Evolutionary conservation across 2,113 vertebrate genomes (phyloP), one percentile per base, ranked within the genome.

Genomic region (Aptenodytes patagonicus): DNA sequence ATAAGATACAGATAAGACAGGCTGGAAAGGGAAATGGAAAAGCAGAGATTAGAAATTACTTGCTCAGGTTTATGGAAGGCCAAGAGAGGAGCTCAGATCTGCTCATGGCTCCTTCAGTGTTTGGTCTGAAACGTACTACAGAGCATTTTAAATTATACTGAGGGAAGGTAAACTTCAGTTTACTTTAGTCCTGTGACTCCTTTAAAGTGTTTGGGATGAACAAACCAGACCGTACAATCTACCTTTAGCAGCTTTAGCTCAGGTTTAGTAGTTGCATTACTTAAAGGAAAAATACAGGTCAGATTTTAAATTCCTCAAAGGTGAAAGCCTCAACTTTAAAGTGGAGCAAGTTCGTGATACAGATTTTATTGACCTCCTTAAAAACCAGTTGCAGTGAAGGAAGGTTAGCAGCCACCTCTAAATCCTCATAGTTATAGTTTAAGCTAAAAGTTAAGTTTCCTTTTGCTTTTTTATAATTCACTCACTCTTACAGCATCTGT

Each of bases 401-500:
- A 94, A 95, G 89, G 94, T 95, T 97, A 94, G 94, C 92, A 96
- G 90, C 66, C 12, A 0, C 75, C 75, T 90, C 97, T 96, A 97
- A 96, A 97, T 95, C 95, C 95, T 95, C 65, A 32, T 78, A 96
- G 95, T 93, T 96, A 86, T 82, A 93, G 94, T 97, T 97, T 96
- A 95, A 96, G 93, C 94, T 97, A 93, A 93, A 92, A 86, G 65
- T 94, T 95, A 97, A 96, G 96, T 97, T 98, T 91, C 92, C 94
- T 95, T 98, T 95, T 96, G 86, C 93, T 46, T 94, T 95, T 93
- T 95, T 95, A 83, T 93, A 95, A 92, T 96, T 97, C 87, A 91
- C 83, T 95, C 61, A 29, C 90, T 70, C 62, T 95, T 90, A 38
- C 36, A 90, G 96, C 98, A 98, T 98, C 98, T 98, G 98, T 98